These are phyloP conservation scores for Bufo gargarizans DNA, from an alignment of 2,113 vertebrate species.

Conservation along the genomic window DNA sequence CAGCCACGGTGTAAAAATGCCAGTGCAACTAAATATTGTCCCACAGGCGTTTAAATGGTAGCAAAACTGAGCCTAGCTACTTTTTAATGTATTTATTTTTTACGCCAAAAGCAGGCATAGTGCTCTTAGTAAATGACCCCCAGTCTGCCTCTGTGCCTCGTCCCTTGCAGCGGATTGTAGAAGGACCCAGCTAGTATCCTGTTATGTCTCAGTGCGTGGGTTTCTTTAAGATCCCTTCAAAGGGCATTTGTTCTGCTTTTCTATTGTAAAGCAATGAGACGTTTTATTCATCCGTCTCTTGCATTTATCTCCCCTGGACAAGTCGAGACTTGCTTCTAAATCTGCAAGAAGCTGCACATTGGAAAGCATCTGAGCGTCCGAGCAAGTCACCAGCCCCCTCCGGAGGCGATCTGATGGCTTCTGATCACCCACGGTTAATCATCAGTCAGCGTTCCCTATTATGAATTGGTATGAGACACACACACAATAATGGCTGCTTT, in stretches of 20 bases:
- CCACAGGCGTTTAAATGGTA: too few species aligned
- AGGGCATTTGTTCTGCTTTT: not conserved
- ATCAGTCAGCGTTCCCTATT: slow-evolving; percentile 11
- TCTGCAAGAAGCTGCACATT: not conserved
- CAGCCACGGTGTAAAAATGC: too few species aligned
- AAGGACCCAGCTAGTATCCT: not conserved
- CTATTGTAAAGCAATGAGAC: not conserved
- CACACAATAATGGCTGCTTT: not conserved
- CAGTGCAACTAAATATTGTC: too few species aligned
- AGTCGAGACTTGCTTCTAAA: slow-evolving; percentile 57
- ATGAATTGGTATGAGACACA: not conserved
- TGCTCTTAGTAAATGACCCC: too few species aligned
- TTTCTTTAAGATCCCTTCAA: not conserved
- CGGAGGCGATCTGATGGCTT: slow-evolving; percentile 24
- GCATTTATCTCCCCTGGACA: slow-evolving; percentile 55
- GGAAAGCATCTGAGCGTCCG: slow-evolving; percentile 34
- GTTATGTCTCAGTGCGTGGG: not conserved
- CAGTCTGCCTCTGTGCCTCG: too few species aligned
- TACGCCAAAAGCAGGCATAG: too few species aligned
- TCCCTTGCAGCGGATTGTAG: too few species aligned
- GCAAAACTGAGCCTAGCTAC: too few species aligned
- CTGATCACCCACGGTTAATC: not conserved
- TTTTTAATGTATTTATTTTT: too few species aligned
- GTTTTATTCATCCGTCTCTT: not conserved
- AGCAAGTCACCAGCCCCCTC: slow-evolving; percentile 59